Evolutionary conservation across 2,113 vertebrate genomes (phyloP).

Genomic region (Girardinichthys multiradiatus): DNA sequence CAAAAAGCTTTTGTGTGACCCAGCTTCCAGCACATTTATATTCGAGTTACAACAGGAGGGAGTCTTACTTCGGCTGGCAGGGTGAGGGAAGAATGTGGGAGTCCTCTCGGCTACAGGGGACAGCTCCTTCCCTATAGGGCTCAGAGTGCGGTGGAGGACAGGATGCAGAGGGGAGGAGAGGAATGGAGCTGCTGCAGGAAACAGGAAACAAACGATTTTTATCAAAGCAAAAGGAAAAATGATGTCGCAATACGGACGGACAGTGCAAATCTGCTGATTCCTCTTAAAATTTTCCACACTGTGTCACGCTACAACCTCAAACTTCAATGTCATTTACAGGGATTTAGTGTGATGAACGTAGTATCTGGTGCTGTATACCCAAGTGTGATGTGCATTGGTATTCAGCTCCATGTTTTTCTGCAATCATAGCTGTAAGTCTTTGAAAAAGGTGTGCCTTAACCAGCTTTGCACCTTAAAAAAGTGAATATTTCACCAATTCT

Average conservation of each 20-base stretch:
- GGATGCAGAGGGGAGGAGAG: conserved; percentile 62
- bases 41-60: neutral
- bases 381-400: no score
- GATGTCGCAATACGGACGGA: no score
- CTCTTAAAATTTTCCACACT: no score
- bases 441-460: no score
- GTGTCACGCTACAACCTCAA: neutral
- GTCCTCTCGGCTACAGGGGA: conserved; percentile 61
- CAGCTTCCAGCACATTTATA: neutral
- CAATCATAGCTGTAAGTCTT: no score
- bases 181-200: conserved; percentile 46
- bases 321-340: neutral
- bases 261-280: no score
- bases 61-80: conserved; percentile 62
- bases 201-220: neutral
- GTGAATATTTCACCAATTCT: no score
- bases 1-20: conserved; percentile 12
- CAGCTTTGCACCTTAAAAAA: no score
- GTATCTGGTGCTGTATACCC: no score
- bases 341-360: neutral
- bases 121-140: conserved; percentile 64
- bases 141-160: conserved; percentile 53
- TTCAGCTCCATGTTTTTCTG: no score
- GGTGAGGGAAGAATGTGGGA: conserved; percentile 72
- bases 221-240: neutral